Base-by-base conservation (phyloP, 1,140 invertebrate species). In the Frieseomelitta varia region DNA sequence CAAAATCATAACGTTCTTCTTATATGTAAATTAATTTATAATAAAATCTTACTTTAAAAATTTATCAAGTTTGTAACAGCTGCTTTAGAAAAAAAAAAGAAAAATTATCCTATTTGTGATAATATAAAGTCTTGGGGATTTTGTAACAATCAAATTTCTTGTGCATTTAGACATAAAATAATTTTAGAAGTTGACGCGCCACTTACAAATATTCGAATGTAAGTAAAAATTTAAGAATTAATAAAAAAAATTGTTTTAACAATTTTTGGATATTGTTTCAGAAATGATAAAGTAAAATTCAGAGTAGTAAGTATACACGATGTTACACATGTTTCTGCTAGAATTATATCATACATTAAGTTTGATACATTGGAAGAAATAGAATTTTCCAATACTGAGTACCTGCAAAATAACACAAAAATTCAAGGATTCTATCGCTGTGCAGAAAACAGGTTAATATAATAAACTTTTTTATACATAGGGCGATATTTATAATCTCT, bases 71-170 rank as follows among this genome's bases (percentile, higher is more conserved):
- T 58, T 63, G 91, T 92, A 14, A 78, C 90, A 53, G 47, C 86
- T n/a, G 83, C 51, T 12, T 74, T 92, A 75, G 94, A 95, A 27
- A 68, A 68, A 4, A 79, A 92, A 15, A 95, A 94, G 53, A 80
- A 85, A 21, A 75, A 81, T 15, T 90, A 91, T 88, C 87, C 89
- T 21, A 87, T 95, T 34, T 95, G 94, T 74, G 78, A 94, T 21
- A 91, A 89, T 19, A 61, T 95, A 1, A 95, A 95, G 78, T 87
- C 90, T 27, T 91, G 94, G 79, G 94, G 94, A 55, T 89, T 84
- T 56, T 95, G 94, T 84, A 79, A 81, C 3, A 87, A 92, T 15
- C 85, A 81, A 24, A 79, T 85, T 71, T 85, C 84, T 15, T 95
- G 94, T 65, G 11, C 47, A 11, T 88, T 92, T 53, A 91, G 94